phyloP scores from a whole-genome alignment of 2,888 invertebrate genomes.

The Gibbula magus region DNA sequence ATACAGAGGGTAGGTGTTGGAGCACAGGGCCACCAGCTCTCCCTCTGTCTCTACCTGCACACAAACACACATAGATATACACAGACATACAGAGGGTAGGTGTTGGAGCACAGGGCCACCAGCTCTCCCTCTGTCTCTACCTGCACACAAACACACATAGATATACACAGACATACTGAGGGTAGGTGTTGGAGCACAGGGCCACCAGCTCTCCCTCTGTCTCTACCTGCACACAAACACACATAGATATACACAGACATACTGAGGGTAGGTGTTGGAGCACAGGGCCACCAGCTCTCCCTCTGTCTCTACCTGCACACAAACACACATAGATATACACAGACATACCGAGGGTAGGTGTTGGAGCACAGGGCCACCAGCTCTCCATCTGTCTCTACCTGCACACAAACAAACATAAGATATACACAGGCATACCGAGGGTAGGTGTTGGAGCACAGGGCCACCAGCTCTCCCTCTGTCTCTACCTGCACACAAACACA shows the following conservation, averaged over 20 bases:
- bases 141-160: slow-evolving; percentile 42
- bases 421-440: too few relatives aligned
- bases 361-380: slow-evolving; percentile 68
- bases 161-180: not conserved
- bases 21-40: too few relatives aligned
- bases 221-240: slow-evolving; percentile 61
- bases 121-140: slow-evolving; percentile 71
- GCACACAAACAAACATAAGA: not conserved
- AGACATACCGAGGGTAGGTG: slow-evolving; percentile 65
- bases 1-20: too few relatives aligned
- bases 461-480: too few relatives aligned
- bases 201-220: not conserved
- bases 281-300: not conserved
- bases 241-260: not conserved
- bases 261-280: not conserved
- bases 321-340: too few relatives aligned
- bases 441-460: too few relatives aligned
- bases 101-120: slow-evolving; percentile 66
- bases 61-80: slow-evolving; percentile 50
- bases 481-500: too few relatives aligned
- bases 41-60: too few relatives aligned
- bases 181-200: not conserved
- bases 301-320: not conserved
- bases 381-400: slow-evolving; percentile 72
- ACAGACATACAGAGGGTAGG: slow-evolving; percentile 67